Evolutionary conservation across 2,888 invertebrate species (phyloP).

Genomic region (Sphaerophoria taeniata): DNA sequence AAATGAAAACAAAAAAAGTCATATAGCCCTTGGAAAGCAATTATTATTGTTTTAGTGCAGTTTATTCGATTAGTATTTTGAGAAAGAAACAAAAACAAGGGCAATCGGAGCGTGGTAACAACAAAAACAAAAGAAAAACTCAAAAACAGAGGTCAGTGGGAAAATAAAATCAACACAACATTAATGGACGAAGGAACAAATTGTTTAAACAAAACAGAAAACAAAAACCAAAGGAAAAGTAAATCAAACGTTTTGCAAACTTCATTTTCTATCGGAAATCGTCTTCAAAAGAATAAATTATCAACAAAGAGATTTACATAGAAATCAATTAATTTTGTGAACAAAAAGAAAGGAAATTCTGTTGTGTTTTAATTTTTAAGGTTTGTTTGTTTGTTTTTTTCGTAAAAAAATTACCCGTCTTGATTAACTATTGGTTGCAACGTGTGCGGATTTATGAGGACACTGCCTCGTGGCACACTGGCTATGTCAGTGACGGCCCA

Average conservation of each 20-base stretch:
- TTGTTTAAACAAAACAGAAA: conserved; percentile 56
- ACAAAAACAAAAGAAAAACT: conserved; percentile 50
- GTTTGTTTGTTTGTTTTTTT: conserved; percentile 67
- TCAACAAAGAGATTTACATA: conserved; percentile 67
- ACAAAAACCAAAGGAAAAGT: conserved; percentile 44
- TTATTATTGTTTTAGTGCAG: conserved; percentile 52
- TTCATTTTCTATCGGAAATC: conserved; percentile 64
- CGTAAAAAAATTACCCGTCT: conserved; percentile 83
- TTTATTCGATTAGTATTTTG: conserved; percentile 31
- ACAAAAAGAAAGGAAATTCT: conserved; percentile 72
- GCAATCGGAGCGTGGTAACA: conserved; percentile 34
- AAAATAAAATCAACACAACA: conserved; percentile 35
- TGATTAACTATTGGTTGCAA: conserved; percentile 83
- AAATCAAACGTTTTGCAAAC: conserved; percentile 77
- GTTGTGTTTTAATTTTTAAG: conserved; percentile 71
- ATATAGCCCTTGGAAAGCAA: conserved; percentile 50
- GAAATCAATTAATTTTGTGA: conserved; percentile 64
- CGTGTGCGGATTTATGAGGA: conserved; percentile 92
- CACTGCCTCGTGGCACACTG: conserved; percentile 92
- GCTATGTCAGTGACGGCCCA: conserved; percentile 95
- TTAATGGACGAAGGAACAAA: conserved; percentile 34
- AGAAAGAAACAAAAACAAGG: conserved; percentile 47
- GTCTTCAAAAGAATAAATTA: conserved; percentile 69
- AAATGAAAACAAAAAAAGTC: conserved; percentile 31
- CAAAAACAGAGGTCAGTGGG: conserved; percentile 34